phyloP scores from a whole-genome alignment of 2,888 invertebrate genomes.

The Neelides folsomi region DNA sequence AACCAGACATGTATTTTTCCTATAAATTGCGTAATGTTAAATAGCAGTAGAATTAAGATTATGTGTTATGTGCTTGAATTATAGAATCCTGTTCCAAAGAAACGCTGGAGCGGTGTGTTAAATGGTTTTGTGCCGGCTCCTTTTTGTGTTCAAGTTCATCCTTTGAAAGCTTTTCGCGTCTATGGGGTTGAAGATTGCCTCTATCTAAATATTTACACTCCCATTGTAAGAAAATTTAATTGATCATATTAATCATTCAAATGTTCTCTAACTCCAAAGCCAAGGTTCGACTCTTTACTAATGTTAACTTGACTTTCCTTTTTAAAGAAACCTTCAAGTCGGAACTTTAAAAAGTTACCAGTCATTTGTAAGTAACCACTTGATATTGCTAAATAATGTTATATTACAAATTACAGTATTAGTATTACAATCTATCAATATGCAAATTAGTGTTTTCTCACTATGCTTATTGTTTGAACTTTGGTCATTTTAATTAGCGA shows the following conservation, averaged over 20 bases:
- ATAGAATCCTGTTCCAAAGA: constrained; percentile 16
- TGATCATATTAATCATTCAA: background rate
- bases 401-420: too few relatives aligned
- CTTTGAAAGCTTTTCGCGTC: constrained; percentile 12
- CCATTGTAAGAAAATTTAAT: constrained; percentile 9
- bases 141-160: constrained; percentile 18
- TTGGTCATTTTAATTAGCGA: too few relatives aligned
- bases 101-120: constrained; percentile 14
- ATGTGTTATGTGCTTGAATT: constrained; percentile 3
- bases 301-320: background rate
- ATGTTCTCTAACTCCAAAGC: background rate
- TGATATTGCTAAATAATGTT: too few relatives aligned
- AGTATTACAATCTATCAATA: too few relatives aligned
- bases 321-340: constrained; percentile 7
- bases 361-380: background rate
- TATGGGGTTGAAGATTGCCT: constrained; percentile 20
- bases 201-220: constrained; percentile 17
- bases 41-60: background rate
- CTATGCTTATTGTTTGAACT: too few relatives aligned
- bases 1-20: background rate
- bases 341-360: constrained; percentile 3
- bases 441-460: too few relatives aligned
- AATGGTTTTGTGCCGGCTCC: constrained; percentile 18
- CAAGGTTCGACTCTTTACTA: constrained; percentile 1
- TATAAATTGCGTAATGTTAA: too few relatives aligned